These are phyloP conservation scores for Furcifer pardalis DNA, from an alignment of 2,797 vertebrate species.

Conservation along the genomic window DNA sequence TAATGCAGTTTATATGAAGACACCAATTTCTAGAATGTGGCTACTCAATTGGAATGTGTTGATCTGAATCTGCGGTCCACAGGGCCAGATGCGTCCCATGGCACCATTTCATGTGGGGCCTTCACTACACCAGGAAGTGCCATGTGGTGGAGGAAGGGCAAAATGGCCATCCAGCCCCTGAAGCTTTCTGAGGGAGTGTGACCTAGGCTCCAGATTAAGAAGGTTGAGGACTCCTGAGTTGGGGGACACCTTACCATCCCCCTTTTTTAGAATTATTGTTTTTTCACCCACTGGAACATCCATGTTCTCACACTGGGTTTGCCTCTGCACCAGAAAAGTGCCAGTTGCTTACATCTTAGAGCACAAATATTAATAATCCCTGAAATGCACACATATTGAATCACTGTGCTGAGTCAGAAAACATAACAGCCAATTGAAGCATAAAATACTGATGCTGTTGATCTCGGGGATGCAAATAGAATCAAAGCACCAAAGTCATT, in stretches of 20 bases:
- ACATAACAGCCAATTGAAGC: not conserved
- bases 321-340: not conserved
- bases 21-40: not conserved
- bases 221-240: too few species aligned
- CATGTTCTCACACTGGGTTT: not conserved
- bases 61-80: too few species aligned
- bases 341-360: not conserved
- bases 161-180: too few species aligned
- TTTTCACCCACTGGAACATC: not conserved
- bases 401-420: not conserved
- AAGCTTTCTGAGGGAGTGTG: too few species aligned
- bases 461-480: not conserved
- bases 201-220: too few species aligned
- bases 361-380: not conserved
- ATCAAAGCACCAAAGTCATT: constrained; percentile 30
- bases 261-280: not conserved
- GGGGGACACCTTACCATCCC: not conserved
- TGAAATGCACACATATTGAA: not conserved
- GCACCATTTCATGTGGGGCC: too few species aligned
- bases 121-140: too few species aligned
- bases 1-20: not conserved
- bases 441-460: not conserved
- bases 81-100: too few species aligned
- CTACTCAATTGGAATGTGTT: not conserved
- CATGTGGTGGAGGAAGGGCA: too few species aligned